Evolutionary conservation across 2,113 vertebrate genomes (phyloP), one percentile per base, ranked within the genome.

Genomic region (Lagopus leucura): DNA sequence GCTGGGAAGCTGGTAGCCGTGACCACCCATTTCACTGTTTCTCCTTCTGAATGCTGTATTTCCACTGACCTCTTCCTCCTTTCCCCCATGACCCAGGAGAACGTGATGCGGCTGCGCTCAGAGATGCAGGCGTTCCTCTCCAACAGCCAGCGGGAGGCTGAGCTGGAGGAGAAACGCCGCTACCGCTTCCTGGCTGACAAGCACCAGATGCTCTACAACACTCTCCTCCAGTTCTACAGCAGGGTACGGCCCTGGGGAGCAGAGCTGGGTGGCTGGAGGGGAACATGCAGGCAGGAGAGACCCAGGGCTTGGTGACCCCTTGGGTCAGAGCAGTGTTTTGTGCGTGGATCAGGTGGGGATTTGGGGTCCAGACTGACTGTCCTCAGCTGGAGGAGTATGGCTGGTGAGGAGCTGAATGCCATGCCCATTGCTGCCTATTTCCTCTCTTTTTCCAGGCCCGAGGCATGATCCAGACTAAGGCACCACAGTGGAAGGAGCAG

Each of bases 171-270:
- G 97, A 99, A 98, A 95, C 98, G 99, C 43, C 97, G 99, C 73
- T 99, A 99, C 70, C 99, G 99, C 54, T 99, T 99, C 96, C 96
- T 99, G 97, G 98, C 98, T 2, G 99, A 99, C 96, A 99, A 99
- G 90, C 99, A 99, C 97, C 98, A 98, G 36, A 88, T 98, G 50
- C 96, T 98, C 12, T 98, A 98, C 94, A 97, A 78, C 80, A 97
- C 96, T 38, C 97, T 98, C 63, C 89, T 98, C 21, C 97, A 98
- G 88, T 98, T 98, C 64, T 98, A 98, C 21, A 96, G 88, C 95
- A 96, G 97, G 97, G 98, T 98, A 93, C 12, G 90, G 40, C 57
- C 67, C 42, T 1, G 0, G n/a, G 50, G 42, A 77, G 24, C 7
- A 7, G 63, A 55, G 48, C 40, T 63, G 13, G 3, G n/a, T n/a